Base-by-base conservation (phyloP, 1,140 invertebrate species). In the Drosophila paulistorum region DNA sequence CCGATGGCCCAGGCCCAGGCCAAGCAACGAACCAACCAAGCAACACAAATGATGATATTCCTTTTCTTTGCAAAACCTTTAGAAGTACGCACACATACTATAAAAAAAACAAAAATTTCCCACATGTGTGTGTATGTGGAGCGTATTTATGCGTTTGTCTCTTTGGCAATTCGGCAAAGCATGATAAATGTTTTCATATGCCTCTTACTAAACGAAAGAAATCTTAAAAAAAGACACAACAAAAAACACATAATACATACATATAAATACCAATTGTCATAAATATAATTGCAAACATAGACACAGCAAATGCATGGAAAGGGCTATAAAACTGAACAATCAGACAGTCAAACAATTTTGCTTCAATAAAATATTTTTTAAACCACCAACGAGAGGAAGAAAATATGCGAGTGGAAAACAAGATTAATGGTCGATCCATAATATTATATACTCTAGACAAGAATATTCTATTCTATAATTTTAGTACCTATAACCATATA, bases 241-340 rank as follows among this genome's bases (percentile, higher is more conserved):
- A 45, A 45, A 6, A 45, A 14, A 45, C 13, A 45, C 13, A 45
- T 17, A n/a, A 23, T 77, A 83, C 83, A 23, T 77, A 83, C 83
- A 63, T 89, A 87, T 89, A 87, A 87, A 83, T 51, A 51, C 45
- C 45, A 77, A 35, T 72, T 59, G 73, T 77, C 84, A 83, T 87
- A 89, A 89, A 87, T 79, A 87, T 89, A 87, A 87, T 87, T 87
- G 79, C 77, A 74, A 37, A 7, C 26, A 48, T 20, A 23, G 26
- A 11, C 39, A 9, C 26, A 26, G 45, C 35, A 20, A 48, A 69
- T 58, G 10, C 37, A 41, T 42, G 63, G 71, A 54, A 58, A 51
- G 45, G 45, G 45, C 75, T 76, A 76, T 75, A 82, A 82, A 79
- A 73, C 60, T 54, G 23, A 57, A 51, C 11, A 60, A 77, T 63